Conservation (phyloP, 2,888 invertebrate genomes). For the Craniophora ligustri region DNA sequence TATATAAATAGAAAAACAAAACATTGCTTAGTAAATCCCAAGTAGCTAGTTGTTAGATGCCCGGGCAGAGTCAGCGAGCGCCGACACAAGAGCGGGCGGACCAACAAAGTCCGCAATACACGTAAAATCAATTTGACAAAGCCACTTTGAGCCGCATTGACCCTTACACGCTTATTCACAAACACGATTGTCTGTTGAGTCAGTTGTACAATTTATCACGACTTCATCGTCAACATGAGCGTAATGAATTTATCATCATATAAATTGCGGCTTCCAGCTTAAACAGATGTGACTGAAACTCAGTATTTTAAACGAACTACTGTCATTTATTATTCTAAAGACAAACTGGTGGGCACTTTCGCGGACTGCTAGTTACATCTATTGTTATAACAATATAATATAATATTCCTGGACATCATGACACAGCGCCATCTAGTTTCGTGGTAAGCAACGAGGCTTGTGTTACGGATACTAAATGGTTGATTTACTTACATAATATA, state of each 20-base stretch:
- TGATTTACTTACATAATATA: too few relatives aligned
- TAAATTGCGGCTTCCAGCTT: not conserved
- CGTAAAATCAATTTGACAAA: constrained; percentile 87
- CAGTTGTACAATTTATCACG: constrained; percentile 18
- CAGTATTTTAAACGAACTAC: not conserved
- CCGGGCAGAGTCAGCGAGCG: constrained; percentile 56
- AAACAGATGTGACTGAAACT: not conserved
- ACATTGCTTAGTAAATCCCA: constrained; percentile 67
- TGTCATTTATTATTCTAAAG: too few relatives aligned
- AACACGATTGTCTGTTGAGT: constrained; percentile 55
- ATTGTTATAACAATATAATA: too few relatives aligned
- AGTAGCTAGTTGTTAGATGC: constrained; percentile 68
- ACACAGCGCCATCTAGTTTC: too few relatives aligned
- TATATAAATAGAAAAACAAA: constrained; percentile 58
- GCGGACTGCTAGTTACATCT: too few relatives aligned
- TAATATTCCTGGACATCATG: too few relatives aligned
- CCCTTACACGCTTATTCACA: constrained; percentile 74
- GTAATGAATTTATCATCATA: not conserved
- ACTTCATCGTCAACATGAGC: not conserved
- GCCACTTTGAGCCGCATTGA: constrained; percentile 80
- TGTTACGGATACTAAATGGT: too few relatives aligned
- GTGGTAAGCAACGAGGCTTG: too few relatives aligned
- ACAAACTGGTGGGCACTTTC: too few relatives aligned
- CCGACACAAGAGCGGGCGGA: constrained; percentile 63
- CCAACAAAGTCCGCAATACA: constrained; percentile 80